A percentile compares a stretch with the other conserved stretches of the same genome.
These are phyloP conservation scores for Mus pahari DNA, from an alignment of 2,113 vertebrate genomes.

Conservation along the genomic window DNA sequence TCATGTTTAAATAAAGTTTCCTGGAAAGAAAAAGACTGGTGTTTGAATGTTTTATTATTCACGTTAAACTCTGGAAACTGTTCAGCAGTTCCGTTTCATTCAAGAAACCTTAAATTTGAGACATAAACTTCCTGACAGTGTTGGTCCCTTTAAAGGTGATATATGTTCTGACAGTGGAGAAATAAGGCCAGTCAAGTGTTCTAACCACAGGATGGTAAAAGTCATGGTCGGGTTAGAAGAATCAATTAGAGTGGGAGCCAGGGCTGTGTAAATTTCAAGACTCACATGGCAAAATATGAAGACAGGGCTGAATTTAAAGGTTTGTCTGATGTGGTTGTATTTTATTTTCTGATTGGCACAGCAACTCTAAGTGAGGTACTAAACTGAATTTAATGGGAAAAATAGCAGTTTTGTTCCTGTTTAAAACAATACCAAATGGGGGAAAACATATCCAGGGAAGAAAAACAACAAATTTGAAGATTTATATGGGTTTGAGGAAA, in stretches of 20 bases:
- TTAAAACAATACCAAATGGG: slow-evolving; percentile 75
- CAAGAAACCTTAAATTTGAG: slow-evolving; percentile 79
- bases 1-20: slow-evolving; percentile 63
- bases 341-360: slow-evolving; percentile 84
- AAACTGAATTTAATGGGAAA: slow-evolving; percentile 72
- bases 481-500: slow-evolving; percentile 69
- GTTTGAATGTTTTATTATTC: slow-evolving; percentile 68
- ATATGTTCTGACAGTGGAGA: slow-evolving; percentile 71
- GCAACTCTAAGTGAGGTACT: slow-evolving; percentile 82
- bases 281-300: slow-evolving; percentile 81
- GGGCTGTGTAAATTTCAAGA: slow-evolving; percentile 86
- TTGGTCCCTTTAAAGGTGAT: slow-evolving; percentile 77
- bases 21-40: neutral
- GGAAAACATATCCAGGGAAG: neutral
- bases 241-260: slow-evolving; percentile 85
- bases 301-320: slow-evolving; percentile 83
- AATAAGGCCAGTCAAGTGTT: slow-evolving; percentile 71
- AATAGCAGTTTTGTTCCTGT: slow-evolving; percentile 66
- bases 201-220: slow-evolving; percentile 78
- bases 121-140: slow-evolving; percentile 75
- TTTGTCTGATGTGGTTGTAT: slow-evolving; percentile 78
- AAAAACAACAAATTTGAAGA: slow-evolving; percentile 52
- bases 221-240: slow-evolving; percentile 85
- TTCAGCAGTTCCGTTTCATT: slow-evolving; percentile 70
- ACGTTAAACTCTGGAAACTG: slow-evolving; percentile 59